A percentile compares a stretch with the other conserved stretches of the same genome.
phyloP scores from a whole-genome alignment of 1,140 invertebrate species.

The Micrasema minimum region DNA sequence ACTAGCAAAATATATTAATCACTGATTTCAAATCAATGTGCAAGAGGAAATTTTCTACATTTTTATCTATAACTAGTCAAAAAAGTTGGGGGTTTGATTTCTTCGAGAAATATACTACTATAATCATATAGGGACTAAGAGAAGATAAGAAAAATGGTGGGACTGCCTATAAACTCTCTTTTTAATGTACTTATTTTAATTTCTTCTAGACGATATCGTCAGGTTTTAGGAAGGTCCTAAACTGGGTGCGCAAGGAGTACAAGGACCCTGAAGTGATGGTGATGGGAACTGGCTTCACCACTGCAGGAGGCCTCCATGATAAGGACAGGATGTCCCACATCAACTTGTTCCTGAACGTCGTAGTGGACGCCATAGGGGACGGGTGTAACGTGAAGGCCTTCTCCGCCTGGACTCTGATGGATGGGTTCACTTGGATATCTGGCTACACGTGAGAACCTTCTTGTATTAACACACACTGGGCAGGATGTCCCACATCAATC shows the following conservation, averaged over 20 bases:
- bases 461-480: too few relatives aligned
- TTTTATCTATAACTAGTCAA: too few relatives aligned
- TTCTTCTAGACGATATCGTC: constrained; percentile 59
- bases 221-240: constrained; percentile 71
- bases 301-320: constrained; percentile 59
- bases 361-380: constrained; percentile 58
- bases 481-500: too few relatives aligned
- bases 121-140: too few relatives aligned
- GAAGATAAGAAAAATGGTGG: too few relatives aligned
- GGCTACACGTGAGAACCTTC: constrained; percentile 63
- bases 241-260: constrained; percentile 70
- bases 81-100: too few relatives aligned
- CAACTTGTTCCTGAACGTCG: constrained; percentile 63
- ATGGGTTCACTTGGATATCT: constrained; percentile 74
- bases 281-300: constrained; percentile 71
- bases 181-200: too few relatives aligned
- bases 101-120: too few relatives aligned
- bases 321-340: constrained; percentile 65
- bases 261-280: constrained; percentile 68
- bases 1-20: too few relatives aligned
- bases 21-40: too few relatives aligned
- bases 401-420: constrained; percentile 73
- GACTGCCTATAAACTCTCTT: too few relatives aligned
- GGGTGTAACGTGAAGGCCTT: constrained; percentile 73
- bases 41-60: too few relatives aligned